phyloP scores from a whole-genome alignment of 2,888 invertebrate species.

The Pomacea canaliculata region DNA sequence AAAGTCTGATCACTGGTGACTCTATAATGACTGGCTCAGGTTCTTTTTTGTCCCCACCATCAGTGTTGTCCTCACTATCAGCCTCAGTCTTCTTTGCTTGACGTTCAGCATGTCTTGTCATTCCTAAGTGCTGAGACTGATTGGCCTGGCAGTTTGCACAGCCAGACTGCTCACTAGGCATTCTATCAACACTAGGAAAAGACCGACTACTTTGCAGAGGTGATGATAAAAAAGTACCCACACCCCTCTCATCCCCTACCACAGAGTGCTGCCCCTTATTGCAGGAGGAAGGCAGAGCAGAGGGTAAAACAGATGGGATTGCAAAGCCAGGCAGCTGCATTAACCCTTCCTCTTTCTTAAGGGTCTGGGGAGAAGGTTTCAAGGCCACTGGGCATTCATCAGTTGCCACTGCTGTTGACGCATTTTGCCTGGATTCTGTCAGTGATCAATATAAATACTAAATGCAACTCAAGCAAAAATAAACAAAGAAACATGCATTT shows the following conservation, averaged over 20 bases:
- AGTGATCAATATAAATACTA: slow-evolving; percentile 20
- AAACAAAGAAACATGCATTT: slow-evolving; percentile 4
- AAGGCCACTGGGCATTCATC: not conserved
- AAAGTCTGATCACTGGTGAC: slow-evolving; percentile 27
- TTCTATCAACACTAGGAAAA: not conserved
- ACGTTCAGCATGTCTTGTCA: not conserved
- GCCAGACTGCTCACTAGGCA: not conserved
- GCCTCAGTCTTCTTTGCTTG: not conserved
- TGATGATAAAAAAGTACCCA: not conserved
- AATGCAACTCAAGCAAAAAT: slow-evolving; percentile 1
- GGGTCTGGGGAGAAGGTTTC: slow-evolving; percentile 2
- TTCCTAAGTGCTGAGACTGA: not conserved
- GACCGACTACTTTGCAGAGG: too few species aligned
- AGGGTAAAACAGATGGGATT: slow-evolving; percentile 6
- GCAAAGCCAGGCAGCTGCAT: slow-evolving; percentile 10
- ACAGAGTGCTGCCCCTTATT: slow-evolving; percentile 6
- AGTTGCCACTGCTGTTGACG: not conserved
- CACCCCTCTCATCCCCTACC: slow-evolving; percentile 1
- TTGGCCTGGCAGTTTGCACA: not conserved
- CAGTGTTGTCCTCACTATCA: slow-evolving; percentile 10
- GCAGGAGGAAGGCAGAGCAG: slow-evolving; percentile 7
- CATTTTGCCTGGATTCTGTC: slow-evolving; percentile 15
- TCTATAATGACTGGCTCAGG: slow-evolving; percentile 21
- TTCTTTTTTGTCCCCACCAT: not conserved
- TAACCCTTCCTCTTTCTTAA: slow-evolving; percentile 15